Conservation (phyloP, 2,797 vertebrate species). For the Gymnocypris eckloni region DNA sequence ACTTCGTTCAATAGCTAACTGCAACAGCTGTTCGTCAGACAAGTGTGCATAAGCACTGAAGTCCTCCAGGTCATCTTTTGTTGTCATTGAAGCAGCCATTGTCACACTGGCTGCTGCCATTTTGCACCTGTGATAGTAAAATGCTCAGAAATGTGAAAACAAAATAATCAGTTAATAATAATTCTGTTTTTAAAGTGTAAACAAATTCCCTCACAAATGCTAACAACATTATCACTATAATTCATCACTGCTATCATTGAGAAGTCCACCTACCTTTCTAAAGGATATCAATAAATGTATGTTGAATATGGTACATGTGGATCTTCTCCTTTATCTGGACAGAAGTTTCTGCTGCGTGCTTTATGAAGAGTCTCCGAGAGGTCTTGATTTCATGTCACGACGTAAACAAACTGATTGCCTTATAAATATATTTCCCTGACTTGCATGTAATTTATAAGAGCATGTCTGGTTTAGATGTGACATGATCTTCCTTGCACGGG, state of each 20-base stretch:
- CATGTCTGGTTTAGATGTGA: constrained; percentile 40
- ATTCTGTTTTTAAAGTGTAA: background rate
- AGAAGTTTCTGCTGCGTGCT: background rate
- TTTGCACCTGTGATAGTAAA: constrained; percentile 20
- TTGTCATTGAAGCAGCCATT: constrained; percentile 58
- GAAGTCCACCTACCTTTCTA: constrained; percentile 41
- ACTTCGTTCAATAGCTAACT: constrained; percentile 86
- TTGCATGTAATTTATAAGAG: constrained; percentile 30
- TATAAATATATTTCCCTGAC: constrained; percentile 47
- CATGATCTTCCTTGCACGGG: background rate
- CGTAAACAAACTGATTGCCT: constrained; percentile 53
- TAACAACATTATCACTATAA: background rate
- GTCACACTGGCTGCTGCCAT: constrained; percentile 61
- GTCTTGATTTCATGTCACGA: constrained; percentile 40
- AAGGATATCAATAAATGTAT: background rate
- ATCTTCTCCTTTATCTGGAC: background rate
- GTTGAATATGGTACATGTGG: background rate
- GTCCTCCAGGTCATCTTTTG: constrained; percentile 76
- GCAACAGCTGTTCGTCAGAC: constrained; percentile 83
- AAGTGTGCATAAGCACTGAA: constrained; percentile 83
- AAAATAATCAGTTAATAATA: too few species aligned
- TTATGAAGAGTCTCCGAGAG: constrained; percentile 30
- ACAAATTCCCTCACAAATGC: background rate
- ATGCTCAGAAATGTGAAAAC: background rate
- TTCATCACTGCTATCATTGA: background rate